Base-by-base conservation (phyloP, 30 jellyfish, hydroid and myxozoan species). In the Hydractinia echinata region DNA sequence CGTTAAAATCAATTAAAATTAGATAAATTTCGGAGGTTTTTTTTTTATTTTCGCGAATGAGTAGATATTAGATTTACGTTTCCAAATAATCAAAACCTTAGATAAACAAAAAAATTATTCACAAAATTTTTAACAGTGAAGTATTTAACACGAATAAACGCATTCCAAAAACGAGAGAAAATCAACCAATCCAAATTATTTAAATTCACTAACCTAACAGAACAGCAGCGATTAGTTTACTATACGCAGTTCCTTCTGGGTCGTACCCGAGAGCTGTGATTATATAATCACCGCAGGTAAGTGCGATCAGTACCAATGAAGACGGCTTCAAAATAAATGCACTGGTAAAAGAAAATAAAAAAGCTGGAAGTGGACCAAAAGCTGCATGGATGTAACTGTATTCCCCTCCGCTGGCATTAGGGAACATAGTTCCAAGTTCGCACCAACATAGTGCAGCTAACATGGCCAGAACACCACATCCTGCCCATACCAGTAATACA, bases 221-320 rank as follows among this genome's bases (percentile, higher is more conserved):
- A 16, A 87, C 71, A 5, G 98, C 89, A 61, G 96, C 98, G 6
- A 92, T 74, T 20, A 82, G 79, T 82, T 92, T 92, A 55, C 49
- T 80, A 51, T 61, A 66, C 54, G 19, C 13, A 6, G 54, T 4
- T 8, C 5, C 66, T 5, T 80, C 81, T 20, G 53, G 21, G 10
- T 52, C 30, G 30, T 15, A 79, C 6, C 21, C 10, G 4, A 85
- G 13, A 30, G 99, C 94, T 14, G 90, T 89, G 62, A 79, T 85
- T 5, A 84, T 52, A 69, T 94, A 94, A 74, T 78, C 90, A 7
- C 95, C 99, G 79, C 99, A 94, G n/a, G 99, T 85, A 14, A 89
- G 55, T 11, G 89, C 73, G 3, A 94, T 79, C n/a, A 95, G 92
- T 5, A 96, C 90, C 18, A 94, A 61, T 2, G 95, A 67, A 5